These are phyloP conservation scores for Sebastes taczanowskii DNA, from an alignment of 2,797 vertebrate species.

Conservation along the genomic window DNA sequence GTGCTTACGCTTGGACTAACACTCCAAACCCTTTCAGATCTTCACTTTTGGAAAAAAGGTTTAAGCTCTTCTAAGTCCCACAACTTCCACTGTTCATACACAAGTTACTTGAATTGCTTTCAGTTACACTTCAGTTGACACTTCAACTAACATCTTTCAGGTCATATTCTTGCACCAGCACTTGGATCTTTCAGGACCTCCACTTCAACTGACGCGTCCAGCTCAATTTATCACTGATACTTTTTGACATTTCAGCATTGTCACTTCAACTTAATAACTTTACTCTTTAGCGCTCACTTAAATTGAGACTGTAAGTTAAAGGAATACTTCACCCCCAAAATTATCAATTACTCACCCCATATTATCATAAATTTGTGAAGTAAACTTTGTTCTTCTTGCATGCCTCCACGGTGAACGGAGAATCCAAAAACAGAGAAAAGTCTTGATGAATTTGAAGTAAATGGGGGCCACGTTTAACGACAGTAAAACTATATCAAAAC, in stretches of 20 bases:
- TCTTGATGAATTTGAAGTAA: too few relatives aligned
- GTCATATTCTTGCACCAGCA: too few relatives aligned
- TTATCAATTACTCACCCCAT: too few relatives aligned
- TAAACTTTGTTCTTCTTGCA: too few relatives aligned
- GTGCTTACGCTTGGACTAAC: background rate
- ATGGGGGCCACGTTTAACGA: too few relatives aligned
- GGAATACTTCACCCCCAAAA: too few relatives aligned
- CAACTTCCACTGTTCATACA: background rate
- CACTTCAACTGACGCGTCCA: background rate
- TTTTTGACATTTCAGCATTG: background rate
- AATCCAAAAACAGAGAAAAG: too few relatives aligned
- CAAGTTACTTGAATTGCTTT: background rate
- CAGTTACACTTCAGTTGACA: background rate
- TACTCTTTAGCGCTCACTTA: background rate
- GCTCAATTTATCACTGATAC: background rate
- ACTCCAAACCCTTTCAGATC: background rate
- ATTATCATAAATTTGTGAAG: too few relatives aligned
- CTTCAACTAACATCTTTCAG: background rate
- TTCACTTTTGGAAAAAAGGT: background rate
- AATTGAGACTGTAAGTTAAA: background rate
- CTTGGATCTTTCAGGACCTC: too few relatives aligned
- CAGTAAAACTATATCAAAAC: too few relatives aligned
- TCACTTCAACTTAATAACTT: background rate
- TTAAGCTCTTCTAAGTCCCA: background rate
- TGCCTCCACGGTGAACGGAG: too few relatives aligned